A percentile compares a stretch with the other conserved stretches of the same genome.
Evolutionary conservation across 2,113 vertebrate genomes (phyloP).

Genomic region (human): GRCh38 chr4:154689001-154689500

Average conservation of each 20-base stretch:
- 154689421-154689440: neutral
- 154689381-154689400: neutral
- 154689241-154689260: neutral
- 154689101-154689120: neutral
- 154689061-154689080: neutral
- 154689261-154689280: neutral
- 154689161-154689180: neutral
- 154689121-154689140: neutral
- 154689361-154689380: neutral
- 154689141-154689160: neutral
- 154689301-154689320: neutral
- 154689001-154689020: neutral
- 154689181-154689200: neutral
- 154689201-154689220: neutral
- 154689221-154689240: neutral
- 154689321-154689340: neutral
- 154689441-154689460: rapidly evolving
- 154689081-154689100: neutral
- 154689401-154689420: neutral
- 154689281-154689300: neutral
- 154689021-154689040: neutral
- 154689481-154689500: neutral
- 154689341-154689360: neutral
- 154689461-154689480: neutral
- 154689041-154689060: neutral